These are phyloP conservation scores for Hoplostethus atlanticus DNA, from an alignment of 2,797 vertebrate species.

Conservation along the genomic window DNA sequence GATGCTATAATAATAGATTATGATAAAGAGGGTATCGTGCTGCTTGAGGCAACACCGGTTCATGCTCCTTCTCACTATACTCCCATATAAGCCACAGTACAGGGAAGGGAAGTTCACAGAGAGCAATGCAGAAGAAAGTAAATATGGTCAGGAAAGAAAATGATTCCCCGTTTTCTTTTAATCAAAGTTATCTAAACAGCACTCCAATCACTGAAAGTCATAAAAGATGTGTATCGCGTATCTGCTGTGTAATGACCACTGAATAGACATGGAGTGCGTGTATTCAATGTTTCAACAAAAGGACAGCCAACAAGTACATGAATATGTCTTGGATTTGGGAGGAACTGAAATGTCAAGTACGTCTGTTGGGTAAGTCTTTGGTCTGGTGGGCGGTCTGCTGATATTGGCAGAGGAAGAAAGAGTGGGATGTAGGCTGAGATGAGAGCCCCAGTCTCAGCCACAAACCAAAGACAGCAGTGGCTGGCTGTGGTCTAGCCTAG, in stretches of 20 bases:
- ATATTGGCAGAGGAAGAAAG: slow-evolving; percentile 50
- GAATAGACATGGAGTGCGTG: slow-evolving; percentile 10
- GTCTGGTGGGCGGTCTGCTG: slow-evolving; percentile 46
- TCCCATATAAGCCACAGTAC: slow-evolving; percentile 7
- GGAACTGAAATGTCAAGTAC: slow-evolving; percentile 48
- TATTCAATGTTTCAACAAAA: slow-evolving; percentile 22
- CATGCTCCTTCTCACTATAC: background rate
- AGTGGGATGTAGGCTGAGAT: slow-evolving; percentile 21
- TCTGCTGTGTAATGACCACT: background rate
- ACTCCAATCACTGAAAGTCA: slow-evolving; percentile 2
- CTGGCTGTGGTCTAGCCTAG: slow-evolving; percentile 11
- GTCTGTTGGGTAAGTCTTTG: slow-evolving; percentile 64
- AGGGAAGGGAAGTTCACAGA: background rate
- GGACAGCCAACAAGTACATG: slow-evolving; percentile 10
- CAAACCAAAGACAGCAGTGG: slow-evolving; percentile 33
- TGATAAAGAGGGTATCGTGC: background rate
- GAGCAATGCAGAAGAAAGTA: background rate
- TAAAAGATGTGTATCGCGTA: background rate
- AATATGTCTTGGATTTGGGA: slow-evolving; percentile 27
- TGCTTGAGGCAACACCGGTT: background rate
- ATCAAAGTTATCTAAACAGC: background rate
- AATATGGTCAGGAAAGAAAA: background rate
- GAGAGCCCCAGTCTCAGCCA: slow-evolving; percentile 25
- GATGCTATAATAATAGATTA: slow-evolving; percentile 2
- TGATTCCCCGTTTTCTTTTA: background rate